These are phyloP conservation scores for Pedionomus torquatus DNA, from an alignment of 2,113 vertebrate species.

Conservation along the genomic window DNA sequence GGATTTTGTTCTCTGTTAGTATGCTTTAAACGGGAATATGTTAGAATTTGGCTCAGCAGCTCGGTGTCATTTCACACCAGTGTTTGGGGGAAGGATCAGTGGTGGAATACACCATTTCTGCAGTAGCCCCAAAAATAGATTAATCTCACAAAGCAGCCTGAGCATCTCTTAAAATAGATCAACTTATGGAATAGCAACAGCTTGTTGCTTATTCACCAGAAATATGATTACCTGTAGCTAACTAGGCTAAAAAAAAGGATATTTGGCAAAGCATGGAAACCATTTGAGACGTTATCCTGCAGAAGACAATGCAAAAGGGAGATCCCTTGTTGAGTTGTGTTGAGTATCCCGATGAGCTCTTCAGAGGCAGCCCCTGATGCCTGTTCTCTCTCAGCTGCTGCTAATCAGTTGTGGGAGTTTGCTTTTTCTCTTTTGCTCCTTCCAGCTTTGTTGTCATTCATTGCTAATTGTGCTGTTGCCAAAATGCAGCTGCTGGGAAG, in stretches of 20 bases:
- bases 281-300: neutral
- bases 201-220: neutral
- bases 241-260: neutral
- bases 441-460: neutral
- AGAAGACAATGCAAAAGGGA: neutral
- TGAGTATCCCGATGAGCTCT: neutral
- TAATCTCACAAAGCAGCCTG: neutral
- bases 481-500: neutral
- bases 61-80: neutral
- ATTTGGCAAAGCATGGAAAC: neutral
- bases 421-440: neutral
- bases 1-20: neutral
- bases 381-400: neutral
- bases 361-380: neutral
- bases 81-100: neutral
- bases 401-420: neutral
- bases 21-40: neutral
- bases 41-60: neutral
- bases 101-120: neutral
- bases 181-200: neutral
- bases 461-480: neutral
- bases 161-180: neutral
- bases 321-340: neutral
- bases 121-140: neutral
- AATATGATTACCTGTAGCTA: neutral